These are phyloP conservation scores for Diprion similis DNA, from an alignment of 1,140 invertebrate genomes.

Conservation along the genomic window DNA sequence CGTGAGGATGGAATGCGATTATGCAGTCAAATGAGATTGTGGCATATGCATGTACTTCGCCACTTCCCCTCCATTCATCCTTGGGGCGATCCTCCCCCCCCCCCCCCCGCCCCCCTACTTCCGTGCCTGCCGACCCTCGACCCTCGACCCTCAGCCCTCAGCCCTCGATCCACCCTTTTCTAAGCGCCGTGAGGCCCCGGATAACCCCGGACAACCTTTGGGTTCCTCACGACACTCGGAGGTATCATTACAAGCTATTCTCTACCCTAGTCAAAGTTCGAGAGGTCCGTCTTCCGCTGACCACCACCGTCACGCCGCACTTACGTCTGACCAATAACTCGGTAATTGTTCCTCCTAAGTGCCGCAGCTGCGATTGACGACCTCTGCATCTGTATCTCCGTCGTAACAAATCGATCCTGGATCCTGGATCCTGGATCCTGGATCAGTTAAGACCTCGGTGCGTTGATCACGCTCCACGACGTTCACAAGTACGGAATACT, in stretches of 20 bases:
- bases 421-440: too few species aligned
- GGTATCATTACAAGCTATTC: constrained; percentile 2
- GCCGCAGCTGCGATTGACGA: background rate
- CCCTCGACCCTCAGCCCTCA: constrained; percentile 14
- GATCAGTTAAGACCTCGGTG: too few species aligned
- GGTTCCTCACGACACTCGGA: constrained; percentile 6
- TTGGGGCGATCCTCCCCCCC: constrained; percentile 13
- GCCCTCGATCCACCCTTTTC: constrained; percentile 19
- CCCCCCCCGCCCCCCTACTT: constrained; percentile 2
- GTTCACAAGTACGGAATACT: too few species aligned
- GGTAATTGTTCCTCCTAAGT: background rate
- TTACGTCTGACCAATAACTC: background rate
- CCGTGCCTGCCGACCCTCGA: constrained; percentile 21
- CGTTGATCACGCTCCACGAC: too few species aligned
- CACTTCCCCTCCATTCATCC: constrained; percentile 16
- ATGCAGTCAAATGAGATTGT: constrained; percentile 64
- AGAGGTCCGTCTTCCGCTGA: background rate
- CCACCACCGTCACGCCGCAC: background rate
- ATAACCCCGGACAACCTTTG: constrained; percentile 2
- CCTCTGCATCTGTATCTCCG: background rate
- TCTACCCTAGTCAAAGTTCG: background rate
- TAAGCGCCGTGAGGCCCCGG: constrained; percentile 17
- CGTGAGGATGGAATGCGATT: constrained; percentile 55
- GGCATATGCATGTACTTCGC: constrained; percentile 59
- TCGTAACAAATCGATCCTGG: too few species aligned